Evolutionary conservation across 2,113 vertebrate species (phyloP).

Genomic region (Chelonoidis abingdonii): DNA sequence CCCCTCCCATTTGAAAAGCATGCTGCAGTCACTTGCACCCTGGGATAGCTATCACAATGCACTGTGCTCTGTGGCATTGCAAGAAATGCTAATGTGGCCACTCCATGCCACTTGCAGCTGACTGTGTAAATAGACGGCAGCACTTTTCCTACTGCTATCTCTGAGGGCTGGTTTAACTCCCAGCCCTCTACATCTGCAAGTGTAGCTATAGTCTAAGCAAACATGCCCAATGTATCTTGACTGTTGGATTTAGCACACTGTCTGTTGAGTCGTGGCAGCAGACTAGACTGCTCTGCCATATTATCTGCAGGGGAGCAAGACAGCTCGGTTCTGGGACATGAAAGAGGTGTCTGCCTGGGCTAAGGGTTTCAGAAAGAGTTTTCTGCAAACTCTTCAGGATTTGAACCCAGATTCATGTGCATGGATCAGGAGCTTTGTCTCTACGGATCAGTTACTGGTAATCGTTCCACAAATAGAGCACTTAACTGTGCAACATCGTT

Average conservation of each 20-base stretch:
- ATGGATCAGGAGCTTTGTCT: not conserved
- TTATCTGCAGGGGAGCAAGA: not conserved
- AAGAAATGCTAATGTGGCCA: too few relatives aligned
- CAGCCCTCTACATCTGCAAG: too few relatives aligned
- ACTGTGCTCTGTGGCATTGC: too few relatives aligned
- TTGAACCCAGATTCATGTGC: not conserved
- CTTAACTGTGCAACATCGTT: not conserved
- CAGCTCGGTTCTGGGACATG: not conserved
- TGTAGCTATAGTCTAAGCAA: not conserved
- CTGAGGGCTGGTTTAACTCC: too few relatives aligned
- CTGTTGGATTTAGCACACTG: not conserved
- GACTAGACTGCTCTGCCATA: not conserved
- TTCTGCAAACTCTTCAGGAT: not conserved
- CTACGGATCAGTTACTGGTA: not conserved
- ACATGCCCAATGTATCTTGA: not conserved
- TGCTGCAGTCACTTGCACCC: too few relatives aligned
- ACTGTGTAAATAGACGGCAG: too few relatives aligned
- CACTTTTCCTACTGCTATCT: too few relatives aligned
- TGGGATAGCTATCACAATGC: too few relatives aligned
- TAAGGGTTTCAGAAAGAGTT: too few relatives aligned
- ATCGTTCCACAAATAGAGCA: not conserved
- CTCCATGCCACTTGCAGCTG: too few relatives aligned
- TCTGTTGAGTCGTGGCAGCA: not conserved
- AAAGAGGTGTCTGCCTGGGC: not conserved
- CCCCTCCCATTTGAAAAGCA: too few relatives aligned